phyloP scores from a whole-genome alignment of 2,888 invertebrate species.

The Archips xylosteana region DNA sequence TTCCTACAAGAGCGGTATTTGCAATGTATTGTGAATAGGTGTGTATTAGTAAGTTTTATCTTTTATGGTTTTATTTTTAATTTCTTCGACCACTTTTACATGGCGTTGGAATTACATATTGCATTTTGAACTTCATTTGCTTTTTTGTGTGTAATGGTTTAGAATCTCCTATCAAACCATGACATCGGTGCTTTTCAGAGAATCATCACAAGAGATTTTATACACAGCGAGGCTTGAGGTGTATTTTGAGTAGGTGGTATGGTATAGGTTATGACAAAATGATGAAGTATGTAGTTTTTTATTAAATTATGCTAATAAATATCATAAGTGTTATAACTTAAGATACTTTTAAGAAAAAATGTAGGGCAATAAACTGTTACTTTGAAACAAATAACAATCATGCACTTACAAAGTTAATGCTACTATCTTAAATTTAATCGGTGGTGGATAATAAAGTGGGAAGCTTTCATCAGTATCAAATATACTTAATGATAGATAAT shows the following conservation, averaged over 20 bases:
- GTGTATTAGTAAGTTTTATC: not conserved
- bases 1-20: not conserved
- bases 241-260: constrained; percentile 37
- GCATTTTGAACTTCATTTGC: constrained; percentile 12
- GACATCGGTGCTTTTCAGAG: constrained; percentile 51
- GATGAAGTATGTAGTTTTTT: constrained; percentile 31
- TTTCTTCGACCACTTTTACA: constrained; percentile 36
- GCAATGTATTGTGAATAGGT: not conserved
- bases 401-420: constrained; percentile 56
- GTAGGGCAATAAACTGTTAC: constrained; percentile 40
- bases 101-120: constrained; percentile 17
- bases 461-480: constrained; percentile 63
- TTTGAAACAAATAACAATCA: constrained; percentile 44
- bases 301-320: constrained; percentile 47
- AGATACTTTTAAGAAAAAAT: constrained; percentile 51
- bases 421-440: constrained; percentile 70
- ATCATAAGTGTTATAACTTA: constrained; percentile 70
- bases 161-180: constrained; percentile 47
- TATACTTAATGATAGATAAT: constrained; percentile 73
- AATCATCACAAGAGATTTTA: constrained; percentile 53
- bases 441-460: constrained; percentile 75
- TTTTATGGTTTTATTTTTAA: constrained; percentile 10
- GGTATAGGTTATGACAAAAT: constrained; percentile 20
- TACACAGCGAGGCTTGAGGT: constrained; percentile 58
- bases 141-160: constrained; percentile 30